Percentiles rank a stretch among this genome's conserved stretches.
phyloP scores from a whole-genome alignment of 2,888 invertebrate species.

The Heliconius ethilla region DNA sequence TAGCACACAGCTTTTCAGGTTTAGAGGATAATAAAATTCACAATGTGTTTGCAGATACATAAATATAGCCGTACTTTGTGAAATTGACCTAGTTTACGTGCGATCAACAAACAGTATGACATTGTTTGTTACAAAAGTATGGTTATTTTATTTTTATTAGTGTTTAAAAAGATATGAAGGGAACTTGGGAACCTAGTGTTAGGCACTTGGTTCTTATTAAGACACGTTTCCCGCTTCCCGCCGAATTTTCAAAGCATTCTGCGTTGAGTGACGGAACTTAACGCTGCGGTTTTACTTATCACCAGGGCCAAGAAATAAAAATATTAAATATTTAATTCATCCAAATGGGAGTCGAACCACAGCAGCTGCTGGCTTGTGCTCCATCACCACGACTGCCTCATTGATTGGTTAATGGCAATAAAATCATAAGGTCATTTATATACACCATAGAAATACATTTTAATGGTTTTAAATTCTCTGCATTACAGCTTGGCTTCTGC shows the following conservation, averaged over 20 bases:
- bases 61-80: conserved; percentile 35
- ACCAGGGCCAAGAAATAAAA: too few species aligned
- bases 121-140: conserved; percentile 28
- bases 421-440: not conserved
- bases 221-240: too few species aligned
- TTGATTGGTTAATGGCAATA: not conserved
- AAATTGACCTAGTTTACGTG: conserved; percentile 36
- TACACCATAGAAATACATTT: not conserved
- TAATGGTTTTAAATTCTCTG: not conserved
- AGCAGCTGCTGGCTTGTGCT: too few species aligned
- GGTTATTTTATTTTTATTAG: conserved; percentile 30
- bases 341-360: too few species aligned
- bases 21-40: conserved; percentile 27
- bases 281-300: too few species aligned
- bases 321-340: too few species aligned
- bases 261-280: too few species aligned
- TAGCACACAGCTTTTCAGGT: conserved; percentile 23
- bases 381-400: too few species aligned
- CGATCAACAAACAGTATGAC: conserved; percentile 36
- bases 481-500: not conserved
- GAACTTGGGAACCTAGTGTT: too few species aligned
- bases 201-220: too few species aligned
- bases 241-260: too few species aligned
- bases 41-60: conserved; percentile 35
- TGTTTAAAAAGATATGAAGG: not conserved